Percentiles rank a stretch among this genome's conserved stretches.
Evolutionary conservation across 1,140 invertebrate species (phyloP).

Genomic region (Battus philenor): DNA sequence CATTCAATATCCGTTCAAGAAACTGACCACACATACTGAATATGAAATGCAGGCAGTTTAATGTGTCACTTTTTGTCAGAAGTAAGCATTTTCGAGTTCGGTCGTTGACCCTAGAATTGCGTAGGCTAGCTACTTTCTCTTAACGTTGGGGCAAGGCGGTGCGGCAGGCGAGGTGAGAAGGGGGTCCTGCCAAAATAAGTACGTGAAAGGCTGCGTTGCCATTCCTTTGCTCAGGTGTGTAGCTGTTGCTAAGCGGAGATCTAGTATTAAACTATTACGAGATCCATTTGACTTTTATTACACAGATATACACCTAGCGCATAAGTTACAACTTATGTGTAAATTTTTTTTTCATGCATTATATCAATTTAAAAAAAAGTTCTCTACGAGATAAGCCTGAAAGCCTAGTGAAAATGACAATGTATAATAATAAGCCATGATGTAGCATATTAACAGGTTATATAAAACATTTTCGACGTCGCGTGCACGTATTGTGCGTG

Average conservation of each 20-base stretch:
- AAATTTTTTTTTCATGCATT: too few species aligned
- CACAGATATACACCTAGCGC: too few species aligned
- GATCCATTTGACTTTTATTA: too few species aligned
- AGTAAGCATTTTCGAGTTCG: slow-evolving; percentile 70
- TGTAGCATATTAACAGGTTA: too few species aligned
- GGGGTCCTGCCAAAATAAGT: slow-evolving; percentile 72
- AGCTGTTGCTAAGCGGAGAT: slow-evolving; percentile 10
- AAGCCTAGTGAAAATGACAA: too few species aligned
- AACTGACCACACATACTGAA: slow-evolving; percentile 68
- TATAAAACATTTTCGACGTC: not conserved
- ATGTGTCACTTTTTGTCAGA: slow-evolving; percentile 73
- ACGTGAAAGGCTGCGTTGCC: slow-evolving; percentile 67
- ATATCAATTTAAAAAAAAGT: too few species aligned
- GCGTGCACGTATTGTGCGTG: slow-evolving; percentile 1
- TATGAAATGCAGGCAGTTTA: slow-evolving; percentile 66
- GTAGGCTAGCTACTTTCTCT: slow-evolving; percentile 75
- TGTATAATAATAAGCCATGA: too few species aligned
- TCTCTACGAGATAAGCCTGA: too few species aligned
- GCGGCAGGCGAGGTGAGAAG: slow-evolving; percentile 42
- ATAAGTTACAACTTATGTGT: too few species aligned
- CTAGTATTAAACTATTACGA: slow-evolving; percentile 10
- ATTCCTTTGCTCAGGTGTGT: slow-evolving; percentile 37
- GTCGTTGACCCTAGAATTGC: slow-evolving; percentile 72
- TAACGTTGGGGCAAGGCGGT: slow-evolving; percentile 50
- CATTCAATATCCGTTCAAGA: slow-evolving; percentile 60